phyloP scores from a whole-genome alignment of 2,797 vertebrate genomes.

The Pangasius macronema region DNA sequence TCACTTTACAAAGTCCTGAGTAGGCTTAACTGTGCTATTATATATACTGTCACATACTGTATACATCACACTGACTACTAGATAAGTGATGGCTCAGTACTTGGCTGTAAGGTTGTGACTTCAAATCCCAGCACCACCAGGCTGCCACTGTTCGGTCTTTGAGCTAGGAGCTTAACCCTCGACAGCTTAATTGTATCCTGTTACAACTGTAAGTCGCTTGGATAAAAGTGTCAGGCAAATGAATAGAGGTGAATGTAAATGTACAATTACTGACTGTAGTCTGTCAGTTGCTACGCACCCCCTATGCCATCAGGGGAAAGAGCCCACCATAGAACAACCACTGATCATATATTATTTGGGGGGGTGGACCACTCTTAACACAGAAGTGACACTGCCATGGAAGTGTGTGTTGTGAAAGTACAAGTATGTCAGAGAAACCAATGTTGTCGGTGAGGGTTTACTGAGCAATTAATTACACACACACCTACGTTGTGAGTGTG shows the following conservation, averaged over 20 bases:
- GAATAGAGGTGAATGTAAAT: slow-evolving; percentile 22
- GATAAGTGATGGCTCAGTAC: neutral
- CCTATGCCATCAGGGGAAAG: neutral
- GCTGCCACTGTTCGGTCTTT: neutral
- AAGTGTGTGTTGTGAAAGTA: neutral
- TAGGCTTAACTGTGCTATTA: neutral
- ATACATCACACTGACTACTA: neutral
- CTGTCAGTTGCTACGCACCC: neutral
- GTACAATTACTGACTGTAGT: slow-evolving; percentile 24
- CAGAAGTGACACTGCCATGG: neutral
- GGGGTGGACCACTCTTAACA: neutral
- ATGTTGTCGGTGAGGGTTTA: too few species aligned
- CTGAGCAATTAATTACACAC: neutral
- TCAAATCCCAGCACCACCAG: neutral
- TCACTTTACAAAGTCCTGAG: neutral
- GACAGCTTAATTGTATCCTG: slow-evolving; percentile 24
- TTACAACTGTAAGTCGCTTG: neutral
- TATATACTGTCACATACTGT: neutral
- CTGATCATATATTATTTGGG: neutral
- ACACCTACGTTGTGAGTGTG: neutral
- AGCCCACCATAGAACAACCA: neutral
- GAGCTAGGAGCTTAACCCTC: neutral
- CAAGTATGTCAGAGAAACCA: neutral
- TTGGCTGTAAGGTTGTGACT: neutral
- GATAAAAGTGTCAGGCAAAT: slow-evolving; percentile 6